Conservation (phyloP, 1,140 invertebrate genomes). For the Ladona fulva region DNA sequence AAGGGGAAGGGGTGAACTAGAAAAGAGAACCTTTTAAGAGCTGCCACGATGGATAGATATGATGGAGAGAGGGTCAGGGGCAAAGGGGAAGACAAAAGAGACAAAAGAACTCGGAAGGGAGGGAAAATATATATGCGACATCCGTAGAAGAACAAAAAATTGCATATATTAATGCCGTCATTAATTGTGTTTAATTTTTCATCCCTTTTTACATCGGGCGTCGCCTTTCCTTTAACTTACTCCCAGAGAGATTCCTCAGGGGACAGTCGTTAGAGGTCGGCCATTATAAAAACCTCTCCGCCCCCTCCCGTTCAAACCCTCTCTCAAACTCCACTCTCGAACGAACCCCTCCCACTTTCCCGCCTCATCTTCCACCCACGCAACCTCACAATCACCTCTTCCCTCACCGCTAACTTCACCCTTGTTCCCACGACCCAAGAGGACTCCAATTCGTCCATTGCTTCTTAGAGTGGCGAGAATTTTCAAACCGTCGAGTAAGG, state of each 20-base stretch:
- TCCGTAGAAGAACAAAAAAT: conserved; percentile 7
- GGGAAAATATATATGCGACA: not conserved
- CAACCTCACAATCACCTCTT: not conserved
- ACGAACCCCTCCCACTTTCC: not conserved
- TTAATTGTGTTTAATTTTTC: conserved; percentile 11
- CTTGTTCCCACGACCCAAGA: too few relatives aligned
- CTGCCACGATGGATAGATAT: not conserved
- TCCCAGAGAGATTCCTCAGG: not conserved
- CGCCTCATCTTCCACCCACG: not conserved
- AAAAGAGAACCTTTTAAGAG: not conserved
- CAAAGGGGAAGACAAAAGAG: too few relatives aligned
- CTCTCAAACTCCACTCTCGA: not conserved
- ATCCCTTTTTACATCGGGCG: not conserved
- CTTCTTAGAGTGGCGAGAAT: too few relatives aligned
- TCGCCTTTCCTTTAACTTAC: not conserved
- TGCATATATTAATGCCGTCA: conserved; percentile 9
- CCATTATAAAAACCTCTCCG: not conserved
- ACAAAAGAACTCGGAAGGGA: not conserved
- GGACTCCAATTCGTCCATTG: too few relatives aligned
- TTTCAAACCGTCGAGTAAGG: too few relatives aligned
- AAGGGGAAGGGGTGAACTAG: not conserved
- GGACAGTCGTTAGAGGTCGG: not conserved
- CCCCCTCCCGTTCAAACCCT: not conserved
- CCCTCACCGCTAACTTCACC: too few relatives aligned
- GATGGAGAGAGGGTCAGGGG: too few relatives aligned